Base-by-base conservation (phyloP, 2,113 vertebrate genomes). In the Chrysemys picta region DNA sequence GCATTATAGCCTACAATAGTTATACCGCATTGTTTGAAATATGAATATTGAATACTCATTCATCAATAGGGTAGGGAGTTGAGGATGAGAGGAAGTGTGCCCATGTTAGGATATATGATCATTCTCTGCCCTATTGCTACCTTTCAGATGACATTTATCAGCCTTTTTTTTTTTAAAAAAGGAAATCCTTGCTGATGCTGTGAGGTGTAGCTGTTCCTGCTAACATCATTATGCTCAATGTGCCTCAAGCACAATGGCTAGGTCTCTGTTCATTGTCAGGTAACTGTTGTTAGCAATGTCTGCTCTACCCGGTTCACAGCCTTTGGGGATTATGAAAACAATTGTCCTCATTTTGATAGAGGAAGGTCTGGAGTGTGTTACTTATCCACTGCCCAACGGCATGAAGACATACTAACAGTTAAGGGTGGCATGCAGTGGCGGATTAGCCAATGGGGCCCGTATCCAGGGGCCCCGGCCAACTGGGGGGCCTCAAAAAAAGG, bases 81-180 rank as follows among this genome's bases (percentile, higher is more conserved):
- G 80, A 84, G 84, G 19, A 1, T 49, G 45, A 59, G 25, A 69
- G 9, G 19, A 86, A 1, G 3, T 90, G 90, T 94, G 31, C 56
- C 9, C 88, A 76, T 1, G 0, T 82, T 65, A 56, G 0, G 2
- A 25, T 47, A 84, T 42, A 69, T 17, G n/a, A 35, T 82, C 31
- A 6, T 65, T 62, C 29, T 62, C 62, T 65, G 62, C 62, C 7
- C 31, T 35, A 4, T 65, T 65, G 62, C 29, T 65, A 35, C 14
- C 62, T 65, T 65, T 65, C 62, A 65, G 62, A 35, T 65, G 62
- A 65, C 27, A 31, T 31, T 31, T 31, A 31, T 14, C 59, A 62
- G 59, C 13, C 29, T 62, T 56, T 56, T 53, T 42, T 42, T 52
- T 52, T 52, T 14, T 10, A 59, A 59, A 62, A 62, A 59, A 62